These are phyloP conservation scores for Atherix ibis DNA, from an alignment of 2,888 invertebrate genomes.

Conservation along the genomic window DNA sequence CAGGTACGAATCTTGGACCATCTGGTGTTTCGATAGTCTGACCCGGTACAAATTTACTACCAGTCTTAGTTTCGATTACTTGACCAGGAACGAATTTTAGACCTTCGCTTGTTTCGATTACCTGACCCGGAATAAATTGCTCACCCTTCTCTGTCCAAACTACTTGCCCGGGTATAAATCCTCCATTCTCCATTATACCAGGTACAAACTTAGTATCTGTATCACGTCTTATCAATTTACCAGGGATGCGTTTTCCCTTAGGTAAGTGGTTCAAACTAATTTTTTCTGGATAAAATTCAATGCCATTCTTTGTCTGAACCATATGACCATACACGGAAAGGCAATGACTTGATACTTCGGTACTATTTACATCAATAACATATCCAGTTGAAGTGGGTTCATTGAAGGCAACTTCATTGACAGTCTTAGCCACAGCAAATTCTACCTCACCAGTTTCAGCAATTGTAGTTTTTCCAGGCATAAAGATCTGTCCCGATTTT, in stretches of 20 bases:
- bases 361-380: conserved; percentile 41
- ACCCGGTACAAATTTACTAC: conserved; percentile 57
- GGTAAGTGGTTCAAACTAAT: conserved; percentile 31
- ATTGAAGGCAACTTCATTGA: conserved; percentile 39
- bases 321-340: conserved; percentile 47
- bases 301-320: conserved; percentile 46
- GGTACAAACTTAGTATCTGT: conserved; percentile 49
- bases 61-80: conserved; percentile 49
- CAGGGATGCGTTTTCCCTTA: conserved; percentile 46
- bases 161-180: conserved; percentile 52
- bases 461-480: conserved; percentile 42
- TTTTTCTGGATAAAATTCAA: conserved; percentile 43
- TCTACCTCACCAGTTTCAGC: conserved; percentile 37
- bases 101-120: conserved; percentile 49
- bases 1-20: conserved; percentile 61
- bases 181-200: conserved; percentile 48
- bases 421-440: conserved; percentile 42
- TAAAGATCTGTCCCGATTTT: conserved; percentile 42
- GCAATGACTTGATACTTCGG: conserved; percentile 36
- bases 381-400: conserved; percentile 40
- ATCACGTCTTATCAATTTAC: conserved; percentile 44
- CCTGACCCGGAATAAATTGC: conserved; percentile 55
- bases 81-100: conserved; percentile 65
- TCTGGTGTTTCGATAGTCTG: conserved; percentile 56
- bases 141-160: conserved; percentile 52